Base-by-base conservation (phyloP, 2,113 vertebrate species). In the Varanus salvator region DNA sequence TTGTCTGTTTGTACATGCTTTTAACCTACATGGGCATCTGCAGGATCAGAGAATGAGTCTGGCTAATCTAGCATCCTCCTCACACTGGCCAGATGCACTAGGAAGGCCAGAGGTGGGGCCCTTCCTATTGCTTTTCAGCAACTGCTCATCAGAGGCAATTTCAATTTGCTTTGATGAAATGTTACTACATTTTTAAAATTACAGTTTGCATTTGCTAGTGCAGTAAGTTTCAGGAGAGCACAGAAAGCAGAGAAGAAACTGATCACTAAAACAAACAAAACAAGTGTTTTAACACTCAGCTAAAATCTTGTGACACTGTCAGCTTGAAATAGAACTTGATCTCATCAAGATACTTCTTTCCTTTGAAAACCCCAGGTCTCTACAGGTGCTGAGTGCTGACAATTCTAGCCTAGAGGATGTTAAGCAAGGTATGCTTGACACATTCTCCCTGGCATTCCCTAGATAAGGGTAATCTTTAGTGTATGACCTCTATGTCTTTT, bases 341-440 rank as follows among this genome's bases (percentile, higher is more conserved):
- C 1, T 89, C 8, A 57, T 48, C 27, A 93, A 64, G 11, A 71
- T 77, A 80, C 17, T 38, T 29, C 0, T 34, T 5, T 12, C 60
- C 11, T 38, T 84, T 57, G 44, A 74, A 25, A 68, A 21, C 34
- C 29, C 4, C 19, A 0, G 0, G 0, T 38, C 9, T 66, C 91
- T 90, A 29, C 11, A 86, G 27, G 85, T 85, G 34, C 29, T 50
- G 81, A 54, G 29, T 57, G 76, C 25, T 66, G 87, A 29, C n/a
- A 78, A 85, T 69, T 1, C 81, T 92, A 93, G 80, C 23, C 60
- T 69, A 85, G 74, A 34, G 90, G 80, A 60, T 60, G 3, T 74
- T 1, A 87, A 88, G 52, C 4, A 25, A 91, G 87, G n/a, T 1
- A 6, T 60, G 52, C 78, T 90, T 88, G 87, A 91, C 85, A 87